Conservation (phyloP, 2,797 vertebrate species). For the Geotrypetes seraphini region DNA sequence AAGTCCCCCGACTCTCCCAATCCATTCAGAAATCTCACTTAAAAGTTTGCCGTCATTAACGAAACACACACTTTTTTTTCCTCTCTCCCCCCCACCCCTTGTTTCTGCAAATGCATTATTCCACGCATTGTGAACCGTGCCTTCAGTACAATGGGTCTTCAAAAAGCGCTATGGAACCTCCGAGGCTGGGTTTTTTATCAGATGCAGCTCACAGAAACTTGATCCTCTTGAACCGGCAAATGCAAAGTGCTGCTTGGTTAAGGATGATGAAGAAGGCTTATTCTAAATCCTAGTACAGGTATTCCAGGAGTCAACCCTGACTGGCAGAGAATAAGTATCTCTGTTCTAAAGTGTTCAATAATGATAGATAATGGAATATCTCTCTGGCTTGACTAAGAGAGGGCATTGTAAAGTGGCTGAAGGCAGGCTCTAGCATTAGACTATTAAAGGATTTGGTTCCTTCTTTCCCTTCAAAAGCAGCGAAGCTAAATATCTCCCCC, state of each 20-base stretch:
- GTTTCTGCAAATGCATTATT: neutral
- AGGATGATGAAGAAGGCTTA: neutral
- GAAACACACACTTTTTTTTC: constrained; percentile 1
- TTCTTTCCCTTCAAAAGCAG: too few species aligned
- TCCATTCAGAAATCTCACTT: constrained; percentile 19
- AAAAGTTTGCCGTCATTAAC: constrained; percentile 1
- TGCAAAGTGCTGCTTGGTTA: too few species aligned
- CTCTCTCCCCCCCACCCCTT: too few species aligned
- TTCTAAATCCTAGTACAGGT: neutral
- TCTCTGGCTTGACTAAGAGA: neutral
- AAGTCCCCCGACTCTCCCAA: constrained; percentile 21
- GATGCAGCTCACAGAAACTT: neutral
- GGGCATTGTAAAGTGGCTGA: neutral
- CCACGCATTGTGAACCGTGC: fast-evolving
- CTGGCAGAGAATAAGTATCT: neutral
- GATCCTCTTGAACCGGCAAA: neutral
- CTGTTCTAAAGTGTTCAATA: neutral
- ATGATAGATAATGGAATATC: neutral
- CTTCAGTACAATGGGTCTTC: fast-evolving
- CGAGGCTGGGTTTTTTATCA: fast-evolving
- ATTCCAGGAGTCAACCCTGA: neutral
- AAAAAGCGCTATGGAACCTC: neutral
- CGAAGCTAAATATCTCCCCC: too few species aligned
- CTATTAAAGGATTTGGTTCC: too few species aligned
- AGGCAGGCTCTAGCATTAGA: too few species aligned